These are phyloP conservation scores for Ceriagrion tenellum DNA, from an alignment of 2,888 invertebrate species.

Conservation along the genomic window DNA sequence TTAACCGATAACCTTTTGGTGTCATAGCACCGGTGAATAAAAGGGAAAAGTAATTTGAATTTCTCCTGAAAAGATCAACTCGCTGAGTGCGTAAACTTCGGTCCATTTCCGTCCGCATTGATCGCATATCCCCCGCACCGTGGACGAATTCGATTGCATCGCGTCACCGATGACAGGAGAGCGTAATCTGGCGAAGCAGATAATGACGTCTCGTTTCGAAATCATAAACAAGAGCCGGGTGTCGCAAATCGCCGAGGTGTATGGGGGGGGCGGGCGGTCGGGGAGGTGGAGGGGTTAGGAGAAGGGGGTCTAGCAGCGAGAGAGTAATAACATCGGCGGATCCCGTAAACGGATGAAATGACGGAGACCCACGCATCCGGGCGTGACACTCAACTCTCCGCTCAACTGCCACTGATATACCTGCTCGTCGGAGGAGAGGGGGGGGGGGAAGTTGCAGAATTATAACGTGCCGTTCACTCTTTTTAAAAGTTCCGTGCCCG, in stretches of 20 bases:
- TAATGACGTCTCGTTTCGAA: neutral
- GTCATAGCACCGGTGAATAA: neutral
- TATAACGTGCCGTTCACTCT: neutral
- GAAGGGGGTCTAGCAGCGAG: neutral
- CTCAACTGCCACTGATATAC: neutral
- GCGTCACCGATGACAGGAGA: neutral
- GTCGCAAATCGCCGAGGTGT: neutral
- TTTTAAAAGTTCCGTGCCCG: neutral
- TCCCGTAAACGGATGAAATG: constrained; percentile 18
- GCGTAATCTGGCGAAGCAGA: neutral
- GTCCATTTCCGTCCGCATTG: neutral
- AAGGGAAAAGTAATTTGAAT: neutral
- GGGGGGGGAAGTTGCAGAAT: too few relatives aligned
- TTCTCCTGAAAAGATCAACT: neutral
- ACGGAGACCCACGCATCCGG: neutral
- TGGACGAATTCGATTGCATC: neutral
- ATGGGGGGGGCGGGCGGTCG: neutral
- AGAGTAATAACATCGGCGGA: neutral
- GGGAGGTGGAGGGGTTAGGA: neutral
- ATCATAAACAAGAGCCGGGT: neutral
- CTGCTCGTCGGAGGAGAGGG: neutral
- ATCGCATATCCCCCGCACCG: neutral
- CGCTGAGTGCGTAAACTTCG: neutral
- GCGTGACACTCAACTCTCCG: neutral
- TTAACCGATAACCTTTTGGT: neutral